Base-by-base conservation (phyloP, 2,888 invertebrate genomes). In the Ommatoiulus sabulosus region DNA sequence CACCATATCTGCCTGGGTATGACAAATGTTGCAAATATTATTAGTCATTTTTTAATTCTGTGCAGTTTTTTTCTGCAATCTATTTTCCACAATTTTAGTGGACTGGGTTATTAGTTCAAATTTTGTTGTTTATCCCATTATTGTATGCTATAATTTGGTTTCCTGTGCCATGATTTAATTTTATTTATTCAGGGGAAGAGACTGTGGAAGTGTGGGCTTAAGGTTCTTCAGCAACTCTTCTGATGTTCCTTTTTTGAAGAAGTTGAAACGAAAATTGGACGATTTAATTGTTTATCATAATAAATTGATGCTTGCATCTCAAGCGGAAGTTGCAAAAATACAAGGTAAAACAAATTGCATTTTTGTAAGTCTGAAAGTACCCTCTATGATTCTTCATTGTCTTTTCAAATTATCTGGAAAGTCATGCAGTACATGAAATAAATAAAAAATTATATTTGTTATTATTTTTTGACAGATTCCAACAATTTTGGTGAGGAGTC, bases 191-290 rank as follows among this genome's bases (percentile, higher is more conserved):
- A 86, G 86, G 44, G 35, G 12, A 20, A 57, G 20, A 35, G 88
- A 35, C 44, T 7, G 35, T 87, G 94, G 94, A 87, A 95, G 96
- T 89, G 94, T 96, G 0, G 96, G 96, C 1, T 94, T 95, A 90
- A 95, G 95, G 91, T 96, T 96, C 92, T 97, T 96, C 91, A 95
- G 96, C 90, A 95, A 95, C 2, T 94, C 95, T 92, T 94, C 95
- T 17, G 94, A 96, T 91, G 93, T 95, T 87, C 17, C 87, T 8
- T 35, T 87, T 43, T 35, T 80, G 80, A 88, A 88, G 35, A 88
- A 88, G 52, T 24, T 87, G 20, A 87, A 87, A 52, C 52, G 52
- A 17, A 87, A 52, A 52, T 24, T 87, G 44, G 87, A 87, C 1
- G 44, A 44, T 10, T 46, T 86, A 48, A 44, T 48, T n/a, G 12